These are phyloP conservation scores for Galaxea fascicularis DNA, from an alignment of 92 coral and sea anemone species.

Conservation along the genomic window DNA sequence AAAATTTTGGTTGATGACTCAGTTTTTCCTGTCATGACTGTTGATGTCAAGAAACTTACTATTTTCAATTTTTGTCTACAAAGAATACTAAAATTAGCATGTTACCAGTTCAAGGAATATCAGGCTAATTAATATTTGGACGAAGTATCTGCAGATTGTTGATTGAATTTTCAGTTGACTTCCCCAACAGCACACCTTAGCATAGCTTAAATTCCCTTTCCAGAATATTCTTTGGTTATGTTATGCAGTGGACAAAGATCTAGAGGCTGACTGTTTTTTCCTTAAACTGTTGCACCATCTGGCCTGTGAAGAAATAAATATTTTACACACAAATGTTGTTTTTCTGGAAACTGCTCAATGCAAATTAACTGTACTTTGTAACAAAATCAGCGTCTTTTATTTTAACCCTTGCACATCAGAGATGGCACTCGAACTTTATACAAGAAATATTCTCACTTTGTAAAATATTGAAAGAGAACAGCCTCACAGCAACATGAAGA, in stretches of 20 bases:
- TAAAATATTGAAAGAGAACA: too few relatives aligned
- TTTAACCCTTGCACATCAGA: too few relatives aligned
- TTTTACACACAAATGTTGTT: too few relatives aligned
- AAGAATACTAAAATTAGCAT: background rate
- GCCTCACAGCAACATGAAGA: too few relatives aligned
- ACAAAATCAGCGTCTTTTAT: background rate
- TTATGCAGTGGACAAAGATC: background rate
- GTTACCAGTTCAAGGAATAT: background rate
- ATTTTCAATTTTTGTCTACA: background rate
- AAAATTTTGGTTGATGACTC: background rate
- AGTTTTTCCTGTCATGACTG: background rate
- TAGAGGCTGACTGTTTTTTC: background rate
- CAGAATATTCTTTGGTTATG: background rate
- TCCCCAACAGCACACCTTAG: constrained; percentile 25
- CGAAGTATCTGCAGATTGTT: background rate
- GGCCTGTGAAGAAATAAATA: background rate
- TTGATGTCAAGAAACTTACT: too few relatives aligned
- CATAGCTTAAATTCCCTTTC: constrained; percentile 11
- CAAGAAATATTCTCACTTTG: too few relatives aligned
- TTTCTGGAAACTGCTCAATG: background rate
- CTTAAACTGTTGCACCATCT: background rate
- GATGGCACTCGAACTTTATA: too few relatives aligned
- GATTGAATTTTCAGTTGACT: constrained; percentile 4
- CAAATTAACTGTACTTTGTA: background rate
- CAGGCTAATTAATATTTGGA: background rate